Percentiles rank a stretch among this genome's conserved stretches.
Conservation (phyloP, 2,797 vertebrate species). For the Chromis chromis region DNA sequence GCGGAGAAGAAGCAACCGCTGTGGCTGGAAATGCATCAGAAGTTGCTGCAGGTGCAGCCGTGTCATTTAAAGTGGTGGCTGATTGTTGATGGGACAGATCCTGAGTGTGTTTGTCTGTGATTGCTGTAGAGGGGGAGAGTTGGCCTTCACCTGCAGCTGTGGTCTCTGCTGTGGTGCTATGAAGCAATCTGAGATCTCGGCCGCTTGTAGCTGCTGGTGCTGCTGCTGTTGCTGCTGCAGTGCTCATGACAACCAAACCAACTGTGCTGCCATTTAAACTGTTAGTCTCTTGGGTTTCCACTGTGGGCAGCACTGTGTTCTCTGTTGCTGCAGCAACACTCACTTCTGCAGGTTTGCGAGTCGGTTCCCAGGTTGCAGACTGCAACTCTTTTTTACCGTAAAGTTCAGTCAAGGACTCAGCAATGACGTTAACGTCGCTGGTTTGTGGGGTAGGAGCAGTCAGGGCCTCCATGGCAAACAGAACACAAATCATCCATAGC, state of each 20-base stretch:
- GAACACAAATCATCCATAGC: constrained; percentile 42
- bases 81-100: neutral
- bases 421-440: neutral
- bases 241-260: neutral
- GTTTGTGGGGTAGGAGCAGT: constrained; percentile 19
- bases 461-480: constrained; percentile 26
- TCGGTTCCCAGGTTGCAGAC: neutral
- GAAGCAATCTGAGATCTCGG: neutral
- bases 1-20: neutral
- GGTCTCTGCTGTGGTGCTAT: neutral
- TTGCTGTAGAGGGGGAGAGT: neutral
- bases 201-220: constrained; percentile 12
- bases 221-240: neutral
- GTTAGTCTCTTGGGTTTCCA: neutral
- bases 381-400: neutral
- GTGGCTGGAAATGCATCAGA: neutral
- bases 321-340: neutral
- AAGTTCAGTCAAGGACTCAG: neutral
- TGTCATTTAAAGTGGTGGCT: neutral
- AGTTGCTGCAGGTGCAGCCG: neutral
- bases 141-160: neutral
- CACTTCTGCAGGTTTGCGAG: neutral
- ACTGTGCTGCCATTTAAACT: neutral
- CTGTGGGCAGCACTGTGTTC: neutral
- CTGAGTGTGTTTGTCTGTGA: neutral